Evolutionary conservation across 1,140 invertebrate genomes (phyloP).

Genomic region (Diuraphis noxia): DNA sequence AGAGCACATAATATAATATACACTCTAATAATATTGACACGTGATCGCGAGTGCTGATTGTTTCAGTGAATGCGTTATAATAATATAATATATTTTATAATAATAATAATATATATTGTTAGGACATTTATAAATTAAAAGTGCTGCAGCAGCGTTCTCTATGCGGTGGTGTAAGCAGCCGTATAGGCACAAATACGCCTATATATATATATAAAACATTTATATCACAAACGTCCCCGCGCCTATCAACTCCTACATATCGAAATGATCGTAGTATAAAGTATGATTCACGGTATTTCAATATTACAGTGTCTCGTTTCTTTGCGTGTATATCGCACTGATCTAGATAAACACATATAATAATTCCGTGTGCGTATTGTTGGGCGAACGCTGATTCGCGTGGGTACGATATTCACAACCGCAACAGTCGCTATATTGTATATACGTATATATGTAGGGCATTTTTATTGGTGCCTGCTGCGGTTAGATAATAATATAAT

Average conservation of each 20-base stretch:
- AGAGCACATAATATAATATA: background rate
- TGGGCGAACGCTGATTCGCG: background rate
- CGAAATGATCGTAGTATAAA: conserved; percentile 15
- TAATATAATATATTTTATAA: background rate
- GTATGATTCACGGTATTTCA: conserved; percentile 11
- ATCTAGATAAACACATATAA: conserved; percentile 18
- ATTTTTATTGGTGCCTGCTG: background rate
- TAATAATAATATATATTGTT: conserved; percentile 3
- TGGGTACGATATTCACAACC: conserved; percentile 1
- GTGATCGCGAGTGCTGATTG: background rate
- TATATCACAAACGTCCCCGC: background rate
- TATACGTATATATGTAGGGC: background rate
- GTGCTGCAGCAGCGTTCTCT: background rate
- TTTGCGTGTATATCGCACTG: background rate
- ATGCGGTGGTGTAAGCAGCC: too few species aligned
- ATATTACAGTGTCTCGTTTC: conserved; percentile 12
- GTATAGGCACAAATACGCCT: too few species aligned
- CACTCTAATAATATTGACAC: background rate
- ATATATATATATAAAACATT: background rate
- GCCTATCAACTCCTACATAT: background rate
- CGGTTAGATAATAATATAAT: background rate
- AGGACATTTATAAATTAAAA: conserved; percentile 8
- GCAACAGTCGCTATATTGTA: background rate
- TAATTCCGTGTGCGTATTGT: background rate
- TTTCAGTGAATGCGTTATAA: background rate